phyloP scores from a whole-genome alignment of 2,113 vertebrate species.

The Syngnathus typhle region DNA sequence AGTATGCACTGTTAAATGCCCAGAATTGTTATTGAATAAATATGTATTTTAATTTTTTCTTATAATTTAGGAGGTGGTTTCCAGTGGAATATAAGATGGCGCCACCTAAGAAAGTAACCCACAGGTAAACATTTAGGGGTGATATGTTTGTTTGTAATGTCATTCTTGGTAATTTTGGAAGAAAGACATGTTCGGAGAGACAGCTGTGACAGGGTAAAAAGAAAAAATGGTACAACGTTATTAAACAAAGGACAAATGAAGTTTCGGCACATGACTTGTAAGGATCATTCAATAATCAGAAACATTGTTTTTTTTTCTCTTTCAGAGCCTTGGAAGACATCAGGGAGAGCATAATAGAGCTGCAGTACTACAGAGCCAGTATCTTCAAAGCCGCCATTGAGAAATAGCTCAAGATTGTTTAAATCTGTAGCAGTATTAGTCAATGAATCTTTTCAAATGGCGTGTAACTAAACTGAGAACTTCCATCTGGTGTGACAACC shows the following conservation, averaged over 20 bases:
- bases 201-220: too few relatives aligned
- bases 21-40: neutral
- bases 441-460: too few relatives aligned
- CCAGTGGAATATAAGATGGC: slow-evolving; percentile 82
- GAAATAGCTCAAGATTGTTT: slow-evolving; percentile 77
- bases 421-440: slow-evolving; percentile 71
- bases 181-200: too few relatives aligned
- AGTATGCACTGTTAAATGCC: neutral
- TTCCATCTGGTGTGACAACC: too few relatives aligned
- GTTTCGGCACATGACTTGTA: neutral
- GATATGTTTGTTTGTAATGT: too few relatives aligned
- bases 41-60: neutral
- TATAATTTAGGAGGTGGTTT: slow-evolving; percentile 85
- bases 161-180: too few relatives aligned
- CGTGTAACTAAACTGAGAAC: too few relatives aligned
- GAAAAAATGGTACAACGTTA: too few relatives aligned
- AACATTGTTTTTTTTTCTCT: slow-evolving; percentile 3
- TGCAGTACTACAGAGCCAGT: slow-evolving; percentile 85
- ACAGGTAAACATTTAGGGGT: slow-evolving; percentile 71
- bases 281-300: neutral
- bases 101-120: slow-evolving; percentile 86
- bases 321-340: slow-evolving; percentile 90
- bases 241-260: too few relatives aligned
- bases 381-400: slow-evolving; percentile 83
- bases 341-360: slow-evolving; percentile 90